Evolutionary conservation across 2,888 invertebrate species (phyloP).

Genomic region (Entomobrya proxima): DNA sequence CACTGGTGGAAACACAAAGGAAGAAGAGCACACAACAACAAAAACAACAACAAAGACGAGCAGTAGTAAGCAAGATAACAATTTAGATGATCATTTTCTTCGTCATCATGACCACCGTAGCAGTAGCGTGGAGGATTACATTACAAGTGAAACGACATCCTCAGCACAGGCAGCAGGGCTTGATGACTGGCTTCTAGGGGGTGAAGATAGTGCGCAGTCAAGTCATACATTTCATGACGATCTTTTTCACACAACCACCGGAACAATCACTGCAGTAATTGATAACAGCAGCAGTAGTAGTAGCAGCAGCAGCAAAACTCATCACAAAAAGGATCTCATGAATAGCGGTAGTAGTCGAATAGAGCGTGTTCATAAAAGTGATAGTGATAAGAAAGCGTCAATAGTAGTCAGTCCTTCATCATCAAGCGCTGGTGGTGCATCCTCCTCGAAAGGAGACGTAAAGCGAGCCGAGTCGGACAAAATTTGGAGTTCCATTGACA

Average conservation of each 20-base stretch:
- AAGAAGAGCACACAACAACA: conserved; percentile 2
- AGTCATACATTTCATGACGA: conserved; percentile 58
- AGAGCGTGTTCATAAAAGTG: conserved; percentile 22
- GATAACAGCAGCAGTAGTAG: conserved; percentile 20
- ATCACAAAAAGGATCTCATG: conserved; percentile 34
- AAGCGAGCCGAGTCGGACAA: conserved; percentile 55
- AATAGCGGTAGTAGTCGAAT: conserved; percentile 38
- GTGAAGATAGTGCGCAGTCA: not conserved
- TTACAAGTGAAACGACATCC: conserved; percentile 28
- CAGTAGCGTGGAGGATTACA: conserved; percentile 37
- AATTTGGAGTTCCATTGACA: conserved; percentile 56
- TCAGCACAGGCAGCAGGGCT: not conserved
- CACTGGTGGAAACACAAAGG: not conserved
- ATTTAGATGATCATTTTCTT: not conserved
- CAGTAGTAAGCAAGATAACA: not conserved
- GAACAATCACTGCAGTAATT: conserved; percentile 51
- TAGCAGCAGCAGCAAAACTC: not conserved
- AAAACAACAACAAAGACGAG: not conserved
- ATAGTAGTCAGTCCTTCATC: not conserved
- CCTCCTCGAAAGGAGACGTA: conserved; percentile 36
- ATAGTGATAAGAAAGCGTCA: not conserved
- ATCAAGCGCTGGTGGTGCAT: not conserved
- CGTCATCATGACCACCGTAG: conserved; percentile 18
- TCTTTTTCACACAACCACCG: conserved; percentile 56
- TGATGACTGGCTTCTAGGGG: conserved; percentile 19